Evolutionary conservation across 2,888 invertebrate genomes (phyloP), one percentile per base, ranked within the genome.

Genomic region (Athrips mouffetella): DNA sequence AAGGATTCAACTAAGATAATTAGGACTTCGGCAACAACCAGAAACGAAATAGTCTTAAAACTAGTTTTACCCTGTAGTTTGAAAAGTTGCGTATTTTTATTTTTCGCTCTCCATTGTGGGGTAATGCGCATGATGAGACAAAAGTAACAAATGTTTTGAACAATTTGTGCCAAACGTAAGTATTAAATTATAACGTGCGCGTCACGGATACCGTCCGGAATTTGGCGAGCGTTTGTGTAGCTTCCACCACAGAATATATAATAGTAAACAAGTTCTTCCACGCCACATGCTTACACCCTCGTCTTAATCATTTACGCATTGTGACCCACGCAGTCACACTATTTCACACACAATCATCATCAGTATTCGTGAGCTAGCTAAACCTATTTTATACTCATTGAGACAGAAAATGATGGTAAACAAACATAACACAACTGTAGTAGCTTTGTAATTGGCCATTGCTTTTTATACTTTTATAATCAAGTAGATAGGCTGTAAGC

Each of bases 11-110:
- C n/a, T n/a, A n/a, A n/a, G n/a, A n/a, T n/a, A n/a, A n/a, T n/a
- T n/a, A n/a, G n/a, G n/a, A n/a, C n/a, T n/a, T n/a, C n/a, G n/a
- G n/a, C n/a, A n/a, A n/a, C n/a, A n/a, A n/a, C n/a, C n/a, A n/a
- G n/a, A n/a, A n/a, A n/a, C n/a, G n/a, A n/a, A n/a, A n/a, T n/a
- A n/a, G n/a, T n/a, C n/a, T n/a, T n/a, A n/a, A n/a, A n/a, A n/a
- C n/a, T n/a, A n/a, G n/a, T n/a, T n/a, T n/a, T n/a, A 65, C 65
- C 56, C 58, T 61, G 48, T 52, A 58, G 50, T 59, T 21, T 18
- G 58, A 54, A 55, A 29, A 53, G 59, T 55, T 47, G 49, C 48
- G 52, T 57, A 48, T 58, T 58, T 64, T 60, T 63, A 63, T 69
- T 63, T 63, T 60, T 51, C 58, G 57, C 56, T 58, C 60, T 41